phyloP scores from a whole-genome alignment of 2,888 invertebrate species.

The Athetis lepigone region DNA sequence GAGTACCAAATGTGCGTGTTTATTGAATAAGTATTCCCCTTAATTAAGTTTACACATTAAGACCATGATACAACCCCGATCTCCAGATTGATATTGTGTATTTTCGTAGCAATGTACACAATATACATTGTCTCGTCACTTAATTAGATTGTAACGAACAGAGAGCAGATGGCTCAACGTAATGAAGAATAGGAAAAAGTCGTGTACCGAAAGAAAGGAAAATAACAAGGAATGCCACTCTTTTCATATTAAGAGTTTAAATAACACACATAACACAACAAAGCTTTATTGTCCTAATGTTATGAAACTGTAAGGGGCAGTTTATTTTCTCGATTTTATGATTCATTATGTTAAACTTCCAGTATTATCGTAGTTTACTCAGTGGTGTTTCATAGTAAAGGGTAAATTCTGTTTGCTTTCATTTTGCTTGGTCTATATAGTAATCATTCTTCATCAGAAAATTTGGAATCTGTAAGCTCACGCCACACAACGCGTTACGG shows the following conservation, averaged over 20 bases:
- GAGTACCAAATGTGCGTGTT: slow-evolving; percentile 21
- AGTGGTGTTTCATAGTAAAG: slow-evolving; percentile 22
- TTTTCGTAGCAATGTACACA: slow-evolving; percentile 30
- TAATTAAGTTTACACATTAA: slow-evolving; percentile 39
- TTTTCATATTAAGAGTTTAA: slow-evolving; percentile 30
- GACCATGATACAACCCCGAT: slow-evolving; percentile 18
- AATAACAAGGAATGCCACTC: slow-evolving; percentile 10
- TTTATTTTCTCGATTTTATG: slow-evolving; percentile 24
- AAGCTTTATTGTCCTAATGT: slow-evolving; percentile 19
- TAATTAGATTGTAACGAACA: slow-evolving; percentile 52
- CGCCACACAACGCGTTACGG: background rate
- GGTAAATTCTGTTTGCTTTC: slow-evolving; percentile 7
- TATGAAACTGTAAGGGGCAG: slow-evolving; percentile 5
- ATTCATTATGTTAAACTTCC: slow-evolving; percentile 21
- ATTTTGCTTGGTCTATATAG: background rate
- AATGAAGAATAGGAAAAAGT: slow-evolving; percentile 44
- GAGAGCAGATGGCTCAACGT: slow-evolving; percentile 46
- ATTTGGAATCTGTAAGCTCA: background rate
- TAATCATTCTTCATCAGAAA: slow-evolving; percentile 6
- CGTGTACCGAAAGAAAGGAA: slow-evolving; percentile 20
- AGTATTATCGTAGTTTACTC: slow-evolving; percentile 25
- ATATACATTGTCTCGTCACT: slow-evolving; percentile 39
- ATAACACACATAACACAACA: slow-evolving; percentile 14
- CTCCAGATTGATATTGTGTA: slow-evolving; percentile 36
- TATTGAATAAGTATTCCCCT: slow-evolving; percentile 24